phyloP scores from a whole-genome alignment of 2,797 vertebrate genomes.

The Spondyliosoma cantharus region DNA sequence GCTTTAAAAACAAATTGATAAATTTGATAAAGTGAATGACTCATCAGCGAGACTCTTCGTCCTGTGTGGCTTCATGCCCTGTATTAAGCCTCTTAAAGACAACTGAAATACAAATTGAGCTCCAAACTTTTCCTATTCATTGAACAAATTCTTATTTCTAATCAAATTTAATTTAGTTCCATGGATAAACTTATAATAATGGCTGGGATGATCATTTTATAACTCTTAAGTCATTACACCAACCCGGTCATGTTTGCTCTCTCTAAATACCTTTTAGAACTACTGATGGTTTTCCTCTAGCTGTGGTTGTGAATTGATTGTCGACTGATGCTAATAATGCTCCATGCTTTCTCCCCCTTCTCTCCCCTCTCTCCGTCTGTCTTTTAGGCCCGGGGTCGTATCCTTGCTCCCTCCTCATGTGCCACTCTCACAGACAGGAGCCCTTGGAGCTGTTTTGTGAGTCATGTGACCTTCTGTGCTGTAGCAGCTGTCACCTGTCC shows the following conservation, averaged over 20 bases:
- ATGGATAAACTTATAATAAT: neutral
- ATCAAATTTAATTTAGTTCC: neutral
- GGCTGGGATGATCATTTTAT: neutral
- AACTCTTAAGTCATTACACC: neutral
- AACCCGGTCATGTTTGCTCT: neutral
- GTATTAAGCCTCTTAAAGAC: neutral
- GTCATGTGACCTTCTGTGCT: slow-evolving; percentile 89
- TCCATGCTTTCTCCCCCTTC: slow-evolving; percentile 15
- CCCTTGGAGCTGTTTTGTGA: slow-evolving; percentile 88
- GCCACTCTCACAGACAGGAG: slow-evolving; percentile 87
- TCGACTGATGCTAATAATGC: slow-evolving; percentile 46
- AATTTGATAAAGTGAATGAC: neutral
- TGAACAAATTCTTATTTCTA: neutral
- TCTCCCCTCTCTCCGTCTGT: slow-evolving; percentile 33
- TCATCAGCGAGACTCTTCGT: neutral
- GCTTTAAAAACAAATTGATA: neutral
- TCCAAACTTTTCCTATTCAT: neutral
- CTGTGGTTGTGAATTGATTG: slow-evolving; percentile 46
- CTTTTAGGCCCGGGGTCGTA: slow-evolving; percentile 80
- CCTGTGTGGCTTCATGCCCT: neutral
- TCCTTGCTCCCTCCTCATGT: slow-evolving; percentile 82
- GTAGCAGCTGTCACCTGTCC: slow-evolving; percentile 89
- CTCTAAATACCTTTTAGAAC: neutral
- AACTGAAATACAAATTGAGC: neutral
- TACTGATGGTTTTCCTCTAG: neutral